Percentiles rank a stretch among this genome's conserved stretches.
Evolutionary conservation across 2,113 vertebrate species (phyloP).

Genomic region (Coptodon rendalli): DNA sequence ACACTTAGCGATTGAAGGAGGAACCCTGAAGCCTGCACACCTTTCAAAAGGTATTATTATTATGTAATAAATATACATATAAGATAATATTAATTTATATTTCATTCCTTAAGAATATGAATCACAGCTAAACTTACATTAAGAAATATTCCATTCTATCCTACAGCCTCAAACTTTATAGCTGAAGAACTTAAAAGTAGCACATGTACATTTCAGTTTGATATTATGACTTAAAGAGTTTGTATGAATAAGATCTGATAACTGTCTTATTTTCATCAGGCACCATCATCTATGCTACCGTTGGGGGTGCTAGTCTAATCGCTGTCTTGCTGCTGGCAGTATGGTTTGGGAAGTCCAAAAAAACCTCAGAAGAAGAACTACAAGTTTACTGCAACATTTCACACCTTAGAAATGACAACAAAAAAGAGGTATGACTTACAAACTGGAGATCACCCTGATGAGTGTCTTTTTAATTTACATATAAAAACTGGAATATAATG

Average conservation of each 20-base stretch:
- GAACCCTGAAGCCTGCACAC: not conserved
- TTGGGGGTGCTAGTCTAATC: not conserved
- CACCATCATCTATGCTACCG: not conserved
- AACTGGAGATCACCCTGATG: not conserved
- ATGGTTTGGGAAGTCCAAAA: not conserved
- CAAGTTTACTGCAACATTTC: not conserved
- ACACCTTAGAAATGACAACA: not conserved
- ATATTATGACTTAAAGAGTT: not conserved
- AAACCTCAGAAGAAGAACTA: not conserved
- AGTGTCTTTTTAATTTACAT: too few species aligned
- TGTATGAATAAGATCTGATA: not conserved
- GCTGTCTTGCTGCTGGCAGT: not conserved
- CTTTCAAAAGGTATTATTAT: not conserved
- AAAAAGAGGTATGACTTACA: not conserved
- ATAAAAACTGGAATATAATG: not conserved
- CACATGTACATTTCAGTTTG: not conserved
- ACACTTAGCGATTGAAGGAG: not conserved
- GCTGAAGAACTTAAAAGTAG: not conserved
- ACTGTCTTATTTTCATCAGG: not conserved
- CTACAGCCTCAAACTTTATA: not conserved
- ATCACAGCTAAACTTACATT: not conserved
- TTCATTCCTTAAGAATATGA: not conserved
- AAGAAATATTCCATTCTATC: not conserved
- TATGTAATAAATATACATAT: not conserved
- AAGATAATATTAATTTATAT: not conserved